Evolutionary conservation across 2,113 vertebrate species (phyloP), one percentile per base, ranked within the genome.

Genomic region (Motacilla alba): DNA sequence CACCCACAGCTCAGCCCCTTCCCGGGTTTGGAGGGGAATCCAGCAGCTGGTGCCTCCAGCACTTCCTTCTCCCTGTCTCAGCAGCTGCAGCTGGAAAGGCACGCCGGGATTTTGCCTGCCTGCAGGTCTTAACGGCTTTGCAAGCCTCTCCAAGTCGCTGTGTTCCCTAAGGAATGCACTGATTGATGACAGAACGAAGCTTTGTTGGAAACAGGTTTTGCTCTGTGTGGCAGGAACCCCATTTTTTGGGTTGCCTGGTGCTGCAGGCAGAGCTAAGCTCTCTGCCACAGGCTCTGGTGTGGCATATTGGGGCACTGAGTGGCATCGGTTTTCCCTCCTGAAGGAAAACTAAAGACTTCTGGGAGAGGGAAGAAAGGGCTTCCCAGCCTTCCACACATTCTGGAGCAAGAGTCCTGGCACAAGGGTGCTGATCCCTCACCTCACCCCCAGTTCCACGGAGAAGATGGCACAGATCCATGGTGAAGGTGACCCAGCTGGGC

Each of bases 171-270:
- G 0, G 1, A 91, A 28, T 5, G 28, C 10, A 3, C n/a, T 18
- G 39, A 19, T n/a, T 55, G 47, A 64, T 0, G 21, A 60, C 18
- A 33, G 43, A 82, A 47, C 1, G 31, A 73, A 93, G 60, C 26
- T 94, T 79, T 50, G 31, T 4, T 66, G 47, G 68, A 47, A 74
- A 23, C 5, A 31, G 17, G 15, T 69, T 92, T 76, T 27, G 14
- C 39, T 56, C 70, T 14, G 31, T 27, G 46, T 9, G 14, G 33
- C 52, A 43, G 49, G 52, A 74, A 37, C 56, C 47, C 28, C 47
- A 2, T 27, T 62, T 79, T 47, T 44, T 0, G 0, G 70, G 72
- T 46, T 63, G 9, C 6, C 15, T 0, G 0, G 5, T 18, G 78
- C 55, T 4, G 4, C 44, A 47, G 49, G 70, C 76, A n/a, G 70